Base-by-base conservation (phyloP, 2,888 invertebrate genomes). In the Diloba caeruleocephala region DNA sequence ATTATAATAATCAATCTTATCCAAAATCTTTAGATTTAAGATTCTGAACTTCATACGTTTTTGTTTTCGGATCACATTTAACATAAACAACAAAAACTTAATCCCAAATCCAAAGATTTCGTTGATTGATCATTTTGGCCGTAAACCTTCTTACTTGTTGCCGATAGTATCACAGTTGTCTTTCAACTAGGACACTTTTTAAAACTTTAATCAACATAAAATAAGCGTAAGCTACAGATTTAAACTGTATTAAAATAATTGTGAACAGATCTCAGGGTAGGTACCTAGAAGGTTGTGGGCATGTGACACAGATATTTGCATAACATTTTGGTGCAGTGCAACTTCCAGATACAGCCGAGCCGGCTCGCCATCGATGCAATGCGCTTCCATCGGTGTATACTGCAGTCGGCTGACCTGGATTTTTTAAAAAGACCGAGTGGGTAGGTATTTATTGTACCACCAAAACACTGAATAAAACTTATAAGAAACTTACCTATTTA, bases 311-410 rank as follows among this genome's bases (percentile, higher is more conserved):
- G 43, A 59, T 50, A 84, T 88, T 88, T 72, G 68, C 88, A 88
- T 88, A 76, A 43, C 23, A 13, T 74, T 87, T 82, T 86, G 88
- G 88, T 56, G 59, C 62, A 65, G 58, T 60, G 58, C 78, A 74
- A 71, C 69, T 75, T 77, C 77, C 74, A 69, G 64, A 68, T 69
- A 58, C 60, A 73, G 71, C 59, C 55, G 64, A 54, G 71, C 66
- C 66, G 72, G 77, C 72, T 76, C 74, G 58, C 69, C 72, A 69
- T 73, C 56, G 51, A 61, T 64, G 66, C 53, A 68, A 55, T 39
- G 44, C 55, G 38, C 36, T 61, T 42, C 59, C 60, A 52, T 55
- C 49, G 55, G 48, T 58, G 52, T 37, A 28, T 38, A 41, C 57
- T 72, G 75, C 70, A 71, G 66, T 67, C 64, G 62, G 54, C 59